Base-by-base conservation (phyloP, 1,140 invertebrate genomes). In the Tetramorium parvispinum region DNA sequence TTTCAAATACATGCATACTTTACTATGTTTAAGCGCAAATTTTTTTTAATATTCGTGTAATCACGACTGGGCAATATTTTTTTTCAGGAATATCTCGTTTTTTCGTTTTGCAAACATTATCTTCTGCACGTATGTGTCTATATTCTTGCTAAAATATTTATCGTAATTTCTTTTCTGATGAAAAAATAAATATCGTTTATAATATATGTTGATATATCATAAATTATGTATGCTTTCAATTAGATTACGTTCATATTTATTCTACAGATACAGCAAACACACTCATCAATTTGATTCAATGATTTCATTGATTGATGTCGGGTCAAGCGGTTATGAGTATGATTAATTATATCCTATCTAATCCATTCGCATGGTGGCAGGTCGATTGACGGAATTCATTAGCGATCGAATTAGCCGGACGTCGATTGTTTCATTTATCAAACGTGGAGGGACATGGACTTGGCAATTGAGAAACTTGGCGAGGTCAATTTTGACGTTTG, bases 1-100 rank as follows among this genome's bases (percentile, higher is more conserved):
- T 32, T 76, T 76, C 61, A 53, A 79, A 66, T 53, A 61, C 46
- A 55, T 49, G 63, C 49, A 21, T 24, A 37, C 53, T 75, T 37
- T 37, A 24, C 57, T 32, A 27, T 7, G 61, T 8, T 53, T 53
- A 53, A 4, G n/a, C 24, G 24, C 7, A 51, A 18, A 24, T 37
- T 46, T 46, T 51, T 53, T 68, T 40, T 37, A 13, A 43, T n/a
- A 40, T 24, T 37, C 21, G 16, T n/a, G 13, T 66, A 10, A 59
- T 43, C 37, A 43, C 8, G 10, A 32, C n/a, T 55, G 32, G 5
- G 13, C 18, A 13, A 4, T 16, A 37, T n/a, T 55, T 55, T 32
- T n/a, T 55, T 27, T 49, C 43, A 70, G 5, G 32, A 51, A 11
- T 1, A 65, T 1, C 2, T 1, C 10, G n/a, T 43, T 66, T 66